A percentile compares a stretch with the other conserved stretches of the same genome.
These are phyloP conservation scores for Megalurothrips usitatus DNA, from an alignment of 2,888 invertebrate genomes.

Conservation along the genomic window DNA sequence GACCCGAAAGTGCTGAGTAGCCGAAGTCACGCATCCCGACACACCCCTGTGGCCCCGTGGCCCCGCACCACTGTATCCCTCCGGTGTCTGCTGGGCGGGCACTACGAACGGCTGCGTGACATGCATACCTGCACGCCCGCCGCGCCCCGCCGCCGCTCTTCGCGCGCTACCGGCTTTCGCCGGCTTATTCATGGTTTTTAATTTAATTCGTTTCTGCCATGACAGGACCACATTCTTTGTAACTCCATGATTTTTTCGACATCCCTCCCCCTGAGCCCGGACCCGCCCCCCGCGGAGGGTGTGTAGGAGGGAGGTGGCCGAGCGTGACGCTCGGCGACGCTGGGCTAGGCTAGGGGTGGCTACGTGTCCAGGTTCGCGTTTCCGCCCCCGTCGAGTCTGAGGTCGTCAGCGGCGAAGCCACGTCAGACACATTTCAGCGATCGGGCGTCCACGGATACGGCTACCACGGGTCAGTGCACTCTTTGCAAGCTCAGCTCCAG, in stretches of 20 bases:
- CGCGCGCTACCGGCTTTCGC: background rate
- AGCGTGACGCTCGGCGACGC: background rate
- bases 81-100: background rate
- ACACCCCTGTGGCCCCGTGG: background rate
- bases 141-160: background rate
- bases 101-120: conserved; percentile 5
- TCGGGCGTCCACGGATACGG: too few species aligned
- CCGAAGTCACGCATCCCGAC: conserved; percentile 17
- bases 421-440: too few species aligned
- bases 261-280: background rate
- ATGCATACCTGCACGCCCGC: background rate
- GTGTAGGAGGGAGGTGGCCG: background rate
- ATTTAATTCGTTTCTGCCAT: conserved; percentile 25
- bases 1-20: background rate
- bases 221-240: conserved; percentile 7
- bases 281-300: background rate
- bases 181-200: conserved; percentile 18
- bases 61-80: background rate
- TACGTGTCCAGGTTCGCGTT: too few species aligned
- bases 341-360: background rate
- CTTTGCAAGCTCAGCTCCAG: too few species aligned
- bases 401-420: too few species aligned
- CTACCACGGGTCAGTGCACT: too few species aligned
- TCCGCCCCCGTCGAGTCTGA: too few species aligned
- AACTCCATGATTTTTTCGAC: background rate